A percentile compares a stretch with the other conserved stretches of the same genome.
Evolutionary conservation across 2,113 vertebrate genomes (phyloP).

Genomic region (Perca fluviatilis): DNA sequence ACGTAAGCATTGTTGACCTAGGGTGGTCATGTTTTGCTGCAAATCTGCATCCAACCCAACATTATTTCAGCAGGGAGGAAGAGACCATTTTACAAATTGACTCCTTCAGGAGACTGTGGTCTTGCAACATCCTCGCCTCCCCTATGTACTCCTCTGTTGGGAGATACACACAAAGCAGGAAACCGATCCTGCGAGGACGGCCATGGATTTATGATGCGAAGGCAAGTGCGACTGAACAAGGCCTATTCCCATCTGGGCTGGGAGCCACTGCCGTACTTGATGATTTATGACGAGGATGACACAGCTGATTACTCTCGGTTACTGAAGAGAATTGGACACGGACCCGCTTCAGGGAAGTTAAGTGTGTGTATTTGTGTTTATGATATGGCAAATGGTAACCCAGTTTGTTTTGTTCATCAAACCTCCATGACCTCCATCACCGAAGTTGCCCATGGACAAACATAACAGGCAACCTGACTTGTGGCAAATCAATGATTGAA

Average conservation of each 20-base stretch:
- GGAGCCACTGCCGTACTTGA: slow-evolving; percentile 57
- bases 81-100: slow-evolving; percentile 74
- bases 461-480: slow-evolving; percentile 23
- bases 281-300: slow-evolving; percentile 84
- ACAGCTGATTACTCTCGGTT: slow-evolving; percentile 82
- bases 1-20: not conserved
- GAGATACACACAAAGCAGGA: slow-evolving; percentile 66
- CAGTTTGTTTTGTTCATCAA: slow-evolving; percentile 48
- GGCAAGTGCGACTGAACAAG: slow-evolving; percentile 70
- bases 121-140: slow-evolving; percentile 59
- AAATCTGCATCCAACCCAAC: slow-evolving; percentile 54
- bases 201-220: slow-evolving; percentile 77
- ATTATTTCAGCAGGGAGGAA: slow-evolving; percentile 67
- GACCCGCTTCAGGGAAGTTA: slow-evolving; percentile 49
- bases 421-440: slow-evolving; percentile 24
- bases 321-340: slow-evolving; percentile 78
- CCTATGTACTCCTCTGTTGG: slow-evolving; percentile 49
- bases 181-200: slow-evolving; percentile 65
- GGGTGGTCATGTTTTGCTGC: slow-evolving; percentile 25
- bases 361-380: slow-evolving; percentile 59
- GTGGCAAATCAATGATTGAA: slow-evolving; percentile 33
- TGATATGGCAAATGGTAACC: slow-evolving; percentile 48
- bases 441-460: slow-evolving; percentile 22
- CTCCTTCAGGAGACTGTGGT: slow-evolving; percentile 67
- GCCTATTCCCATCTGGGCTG: slow-evolving; percentile 74